phyloP scores from a whole-genome alignment of 2,797 vertebrate genomes.

The Heteromormyrus szaboi region DNA sequence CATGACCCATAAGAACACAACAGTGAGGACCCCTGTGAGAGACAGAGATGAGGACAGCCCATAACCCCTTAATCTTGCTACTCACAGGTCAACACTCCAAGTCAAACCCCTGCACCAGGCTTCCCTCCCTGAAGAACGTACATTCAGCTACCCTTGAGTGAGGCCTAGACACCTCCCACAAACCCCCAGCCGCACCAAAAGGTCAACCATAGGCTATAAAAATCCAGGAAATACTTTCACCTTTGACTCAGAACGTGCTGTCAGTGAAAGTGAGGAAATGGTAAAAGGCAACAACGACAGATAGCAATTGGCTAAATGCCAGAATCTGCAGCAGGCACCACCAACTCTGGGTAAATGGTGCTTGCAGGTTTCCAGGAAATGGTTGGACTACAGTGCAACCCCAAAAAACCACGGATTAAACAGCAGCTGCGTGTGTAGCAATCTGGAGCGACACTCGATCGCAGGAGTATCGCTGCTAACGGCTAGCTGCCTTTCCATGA shows the following conservation, averaged over 20 bases:
- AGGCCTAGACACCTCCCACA: not conserved
- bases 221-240: not conserved
- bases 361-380: not conserved
- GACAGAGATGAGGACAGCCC: not conserved
- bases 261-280: not conserved
- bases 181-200: not conserved
- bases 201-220: not conserved
- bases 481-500: not conserved
- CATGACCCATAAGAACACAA: not conserved
- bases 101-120: not conserved
- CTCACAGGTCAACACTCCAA: not conserved
- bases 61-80: not conserved
- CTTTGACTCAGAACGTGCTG: not conserved
- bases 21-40: not conserved
- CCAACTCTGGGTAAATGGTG: not conserved
- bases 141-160: not conserved
- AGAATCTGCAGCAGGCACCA: not conserved
- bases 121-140: not conserved
- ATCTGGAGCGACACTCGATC: not conserved
- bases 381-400: not conserved
- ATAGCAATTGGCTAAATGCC: not conserved
- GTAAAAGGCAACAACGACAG: not conserved
- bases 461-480: not conserved
- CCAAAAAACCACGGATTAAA: not conserved
- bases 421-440: not conserved